Evolutionary conservation across 2,797 vertebrate species (phyloP), one percentile per base, ranked within the genome.

Genomic region (Sebastes hubbsi): DNA sequence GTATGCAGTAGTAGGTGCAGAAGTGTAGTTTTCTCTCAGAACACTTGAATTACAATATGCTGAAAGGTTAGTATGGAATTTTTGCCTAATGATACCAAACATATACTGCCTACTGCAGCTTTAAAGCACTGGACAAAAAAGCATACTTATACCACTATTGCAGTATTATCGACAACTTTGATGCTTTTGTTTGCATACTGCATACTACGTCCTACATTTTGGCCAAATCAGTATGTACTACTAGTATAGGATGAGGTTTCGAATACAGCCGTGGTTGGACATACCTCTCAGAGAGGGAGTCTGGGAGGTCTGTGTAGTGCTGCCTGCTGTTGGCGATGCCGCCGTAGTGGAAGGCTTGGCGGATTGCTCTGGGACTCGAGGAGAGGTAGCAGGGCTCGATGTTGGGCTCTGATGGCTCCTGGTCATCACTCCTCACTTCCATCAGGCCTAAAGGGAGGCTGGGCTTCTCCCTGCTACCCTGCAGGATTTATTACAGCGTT

Each of bases 251-350:
- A 42, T 42, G 38, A 42, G 42, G 42, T 46, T 46, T 46, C 14
- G 14, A 16, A 0, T 18, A 46, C 14, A 46, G 42, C 42, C 14
- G 0, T 18, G 42, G 42, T 8, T 22, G 24, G 32, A 79, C 91
- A 87, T 93, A 99, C 98, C 96, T 96, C 90, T 96, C 88, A 86
- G 89, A 95, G 72, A 99, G 91, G 82, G 96, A 95, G 81, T 94
- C 93, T 86, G 96, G 95, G 69, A 97, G 56, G 54, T 96, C 83
- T 24, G 94, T 84, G 90, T 97, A 98, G 90, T 99, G 97, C 79
- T 97, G 97, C 32, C 97, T 95, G 88, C 97, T 99, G 91, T 97
- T 97, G 84, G 97, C 95, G 2, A 95, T 95, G 72, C 97, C 97
- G 6, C 97, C 96, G 0, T 97, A 99, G 61, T 96, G 96, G 82